Evolutionary conservation across 2,797 vertebrate genomes (phyloP), one percentile per base, ranked within the genome.

Genomic region (Carcharodon carcharias): DNA sequence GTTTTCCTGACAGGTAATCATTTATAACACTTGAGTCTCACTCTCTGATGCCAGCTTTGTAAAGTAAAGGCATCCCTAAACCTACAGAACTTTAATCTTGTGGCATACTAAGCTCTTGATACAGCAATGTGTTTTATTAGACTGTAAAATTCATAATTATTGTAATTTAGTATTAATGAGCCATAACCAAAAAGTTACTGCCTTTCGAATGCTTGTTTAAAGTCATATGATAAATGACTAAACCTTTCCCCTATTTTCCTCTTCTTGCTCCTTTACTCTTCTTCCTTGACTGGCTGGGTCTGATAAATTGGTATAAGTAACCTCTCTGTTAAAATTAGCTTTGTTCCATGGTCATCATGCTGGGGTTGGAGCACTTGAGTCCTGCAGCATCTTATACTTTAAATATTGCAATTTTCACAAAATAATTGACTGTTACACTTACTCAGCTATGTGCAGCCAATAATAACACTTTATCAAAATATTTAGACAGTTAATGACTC

Each of bases 151-250:
- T 16, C 31, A 35, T 92, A 63, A 92, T 61, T 61, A n/a, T 12
- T 35, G 31, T 63, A 63, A 58, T 92, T 63, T 35, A n/a, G 35
- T n/a, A 56, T 40, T 92, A 63, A 35, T 92, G 58, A 58, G 56
- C 89, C 58, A 35, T 92, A 91, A 92, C 89, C 56, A 63, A 92
- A 63, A 92, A 35, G 89, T 92, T 92, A 35, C 56, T 92, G 58
- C 56, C 26, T 50, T 91, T 89, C 26, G 8, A 58, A 28, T 58
- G 87, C 26, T 54, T 56, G 54, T 58, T 91, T 61, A 91, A 91
- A 58, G 61, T 35, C 58, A n/a, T 63, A 92, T 21, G 35, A n/a
- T 35, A 61, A 61, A 63, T 45, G 18, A 85, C 45, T 92, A 63
- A 91, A 61, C 31, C 28, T 92, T 92, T 63, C 89, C 89, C 89